These are phyloP conservation scores for Apotomis capreana DNA, from an alignment of 2,888 invertebrate species.

Conservation along the genomic window DNA sequence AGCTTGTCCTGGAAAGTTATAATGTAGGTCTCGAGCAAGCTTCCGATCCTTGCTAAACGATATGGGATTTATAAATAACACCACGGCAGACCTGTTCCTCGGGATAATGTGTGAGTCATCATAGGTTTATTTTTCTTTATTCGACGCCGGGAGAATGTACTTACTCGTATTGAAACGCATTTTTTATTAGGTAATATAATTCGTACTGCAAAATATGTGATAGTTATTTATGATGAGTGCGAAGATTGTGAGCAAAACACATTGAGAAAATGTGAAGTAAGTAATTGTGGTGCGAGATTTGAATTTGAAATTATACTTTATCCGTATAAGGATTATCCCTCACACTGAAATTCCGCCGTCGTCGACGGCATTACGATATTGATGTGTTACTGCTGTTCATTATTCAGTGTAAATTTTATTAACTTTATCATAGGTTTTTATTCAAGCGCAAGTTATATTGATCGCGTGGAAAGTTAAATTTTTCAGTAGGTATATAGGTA, in stretches of 20 bases:
- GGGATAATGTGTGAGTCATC: conserved; percentile 41
- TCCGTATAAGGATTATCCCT: conserved; percentile 21
- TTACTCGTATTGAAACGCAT: conserved; percentile 4
- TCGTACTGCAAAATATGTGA: conserved; percentile 7
- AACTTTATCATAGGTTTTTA: neutral
- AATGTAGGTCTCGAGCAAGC: conserved; percentile 54
- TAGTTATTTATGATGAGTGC: conserved; percentile 28
- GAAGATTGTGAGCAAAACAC: conserved; percentile 17
- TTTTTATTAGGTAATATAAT: conserved; percentile 27
- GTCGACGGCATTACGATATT: conserved; percentile 1
- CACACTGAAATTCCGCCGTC: conserved; percentile 13
- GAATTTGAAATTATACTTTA: conserved; percentile 35
- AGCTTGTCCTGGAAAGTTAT: conserved; percentile 58
- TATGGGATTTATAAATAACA: conserved; percentile 58
- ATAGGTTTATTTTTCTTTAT: conserved; percentile 36
- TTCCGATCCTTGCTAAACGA: conserved; percentile 71
- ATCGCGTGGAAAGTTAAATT: too few species aligned
- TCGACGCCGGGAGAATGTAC: conserved; percentile 7
- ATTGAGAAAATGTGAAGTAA: conserved; percentile 11
- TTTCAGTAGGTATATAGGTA: too few species aligned
- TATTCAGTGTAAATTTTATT: conserved; percentile 13
- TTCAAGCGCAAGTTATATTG: too few species aligned
- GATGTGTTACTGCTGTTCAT: conserved; percentile 16
- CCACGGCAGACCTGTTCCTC: conserved; percentile 34
- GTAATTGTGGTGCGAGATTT: conserved; percentile 17